Percentiles rank a stretch among this genome's conserved stretches.
phyloP scores from a whole-genome alignment of 2,888 invertebrate genomes.

The Eudasyphora cyanicolor region DNA sequence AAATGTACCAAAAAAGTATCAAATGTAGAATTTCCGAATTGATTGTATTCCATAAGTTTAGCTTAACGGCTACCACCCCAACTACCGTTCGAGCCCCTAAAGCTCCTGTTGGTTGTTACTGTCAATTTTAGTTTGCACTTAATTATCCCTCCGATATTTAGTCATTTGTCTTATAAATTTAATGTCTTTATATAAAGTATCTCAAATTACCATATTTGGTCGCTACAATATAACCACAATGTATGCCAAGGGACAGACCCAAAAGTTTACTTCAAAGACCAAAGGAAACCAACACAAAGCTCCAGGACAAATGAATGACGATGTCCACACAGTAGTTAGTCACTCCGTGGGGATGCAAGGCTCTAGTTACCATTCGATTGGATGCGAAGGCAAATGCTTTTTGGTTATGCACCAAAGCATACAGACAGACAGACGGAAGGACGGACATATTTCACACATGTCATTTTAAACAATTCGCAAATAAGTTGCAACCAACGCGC shows the following conservation, averaged over 20 bases:
- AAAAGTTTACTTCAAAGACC: too few species aligned
- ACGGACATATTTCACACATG: conserved; percentile 52
- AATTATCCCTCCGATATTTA: conserved; percentile 56
- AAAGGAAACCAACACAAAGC: background rate
- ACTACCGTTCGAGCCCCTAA: too few species aligned
- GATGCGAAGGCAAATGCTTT: background rate
- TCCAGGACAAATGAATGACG: background rate
- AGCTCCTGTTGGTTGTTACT: background rate
- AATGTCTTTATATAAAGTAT: conserved; percentile 49
- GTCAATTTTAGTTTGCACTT: conserved; percentile 37
- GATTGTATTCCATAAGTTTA: conserved; percentile 44
- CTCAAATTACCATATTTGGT: conserved; percentile 52
- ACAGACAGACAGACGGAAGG: conserved; percentile 25
- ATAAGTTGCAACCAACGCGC: conserved; percentile 28
- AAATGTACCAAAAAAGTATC: conserved; percentile 42
- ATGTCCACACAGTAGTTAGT: background rate
- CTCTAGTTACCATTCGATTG: background rate
- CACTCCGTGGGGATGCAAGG: background rate
- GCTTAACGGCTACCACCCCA: conserved; percentile 2
- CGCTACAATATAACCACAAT: conserved; percentile 36
- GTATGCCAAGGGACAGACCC: conserved; percentile 4
- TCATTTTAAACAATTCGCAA: conserved; percentile 39
- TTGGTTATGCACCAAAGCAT: background rate
- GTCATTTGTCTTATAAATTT: conserved; percentile 55
- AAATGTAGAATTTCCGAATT: conserved; percentile 24